Conservation (phyloP, 2,113 vertebrate species). For the Ploceus nigricollis region DNA sequence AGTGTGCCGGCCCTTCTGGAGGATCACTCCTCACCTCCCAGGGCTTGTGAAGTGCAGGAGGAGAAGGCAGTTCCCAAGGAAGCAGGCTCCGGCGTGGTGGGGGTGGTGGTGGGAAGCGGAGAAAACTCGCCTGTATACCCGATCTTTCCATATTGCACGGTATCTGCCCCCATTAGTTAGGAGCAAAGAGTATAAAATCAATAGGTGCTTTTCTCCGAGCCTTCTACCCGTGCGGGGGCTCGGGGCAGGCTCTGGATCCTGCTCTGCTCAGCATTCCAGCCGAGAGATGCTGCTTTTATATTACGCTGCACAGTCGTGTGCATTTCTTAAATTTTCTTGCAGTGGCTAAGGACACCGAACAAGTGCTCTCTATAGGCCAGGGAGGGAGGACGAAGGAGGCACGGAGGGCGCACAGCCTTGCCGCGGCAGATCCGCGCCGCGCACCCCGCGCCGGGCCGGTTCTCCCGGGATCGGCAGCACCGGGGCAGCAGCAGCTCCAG, state of each 20-base stretch:
- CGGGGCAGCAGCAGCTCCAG: not conserved
- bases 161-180: not conserved
- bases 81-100: not conserved
- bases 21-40: constrained; percentile 77
- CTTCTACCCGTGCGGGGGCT: not conserved
- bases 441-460: too few relatives aligned
- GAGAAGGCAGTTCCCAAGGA: constrained; percentile 54
- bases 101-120: not conserved
- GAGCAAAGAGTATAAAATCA: not conserved
- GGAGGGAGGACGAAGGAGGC: too few relatives aligned
- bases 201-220: not conserved
- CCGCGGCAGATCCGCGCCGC: too few relatives aligned
- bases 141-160: not conserved
- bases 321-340: not conserved
- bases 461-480: too few relatives aligned
- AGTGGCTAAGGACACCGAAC: fast-evolving
- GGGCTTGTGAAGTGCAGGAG: constrained; percentile 70
- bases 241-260: not conserved
- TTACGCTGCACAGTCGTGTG: not conserved
- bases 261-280: not conserved
- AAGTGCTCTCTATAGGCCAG: fast-evolving
- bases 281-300: not conserved
- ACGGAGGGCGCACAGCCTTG: fast-evolving
- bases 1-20: constrained; percentile 67
- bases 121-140: not conserved